A percentile compares a stretch with the other conserved stretches of the same genome.
These are phyloP conservation scores for Cyclopterus lumpus DNA, from an alignment of 2,797 vertebrate genomes.

Conservation along the genomic window DNA sequence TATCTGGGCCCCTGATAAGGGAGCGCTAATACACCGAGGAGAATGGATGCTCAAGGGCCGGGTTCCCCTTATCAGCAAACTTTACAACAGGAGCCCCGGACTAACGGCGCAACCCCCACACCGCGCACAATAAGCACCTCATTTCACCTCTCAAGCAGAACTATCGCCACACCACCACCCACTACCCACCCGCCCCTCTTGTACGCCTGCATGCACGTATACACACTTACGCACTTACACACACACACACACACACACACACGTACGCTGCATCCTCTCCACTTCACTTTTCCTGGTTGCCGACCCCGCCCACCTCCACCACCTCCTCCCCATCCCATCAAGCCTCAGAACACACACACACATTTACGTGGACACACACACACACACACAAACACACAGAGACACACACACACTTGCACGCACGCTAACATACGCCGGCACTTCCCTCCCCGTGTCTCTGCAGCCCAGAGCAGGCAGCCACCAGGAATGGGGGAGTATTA, in stretches of 20 bases:
- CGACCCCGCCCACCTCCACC: constrained; percentile 58
- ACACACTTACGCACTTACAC: too few species aligned
- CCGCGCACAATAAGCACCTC: constrained; percentile 99
- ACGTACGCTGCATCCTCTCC: constrained; percentile 67
- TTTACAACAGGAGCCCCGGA: constrained; percentile 99
- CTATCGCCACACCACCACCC: constrained; percentile 92
- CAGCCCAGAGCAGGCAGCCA: constrained; percentile 86
- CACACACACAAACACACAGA: constrained; percentile 65
- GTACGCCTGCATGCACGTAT: constrained; percentile 53
- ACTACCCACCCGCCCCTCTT: constrained; percentile 58
- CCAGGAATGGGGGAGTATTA: constrained; percentile 98
- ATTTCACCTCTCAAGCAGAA: constrained; percentile 99
- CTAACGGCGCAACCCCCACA: constrained; percentile 94
- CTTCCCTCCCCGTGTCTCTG: constrained; percentile 56
- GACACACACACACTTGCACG: constrained; percentile 57
- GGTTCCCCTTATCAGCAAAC: constrained; percentile 99
- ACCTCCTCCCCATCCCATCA: constrained; percentile 64
- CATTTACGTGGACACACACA: constrained; percentile 55
- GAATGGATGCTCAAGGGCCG: constrained; percentile 99
- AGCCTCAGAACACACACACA: constrained; percentile 59
- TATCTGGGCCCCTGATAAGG: constrained; percentile 99
- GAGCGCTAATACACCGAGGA: constrained; percentile 99
- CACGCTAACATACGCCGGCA: constrained; percentile 32
- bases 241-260: constrained; percentile 57
- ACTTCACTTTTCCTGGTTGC: constrained; percentile 72